Evolutionary conservation across 2,888 invertebrate genomes (phyloP), one percentile per base, ranked within the genome.

Genomic region (Spodoptera littoralis): DNA sequence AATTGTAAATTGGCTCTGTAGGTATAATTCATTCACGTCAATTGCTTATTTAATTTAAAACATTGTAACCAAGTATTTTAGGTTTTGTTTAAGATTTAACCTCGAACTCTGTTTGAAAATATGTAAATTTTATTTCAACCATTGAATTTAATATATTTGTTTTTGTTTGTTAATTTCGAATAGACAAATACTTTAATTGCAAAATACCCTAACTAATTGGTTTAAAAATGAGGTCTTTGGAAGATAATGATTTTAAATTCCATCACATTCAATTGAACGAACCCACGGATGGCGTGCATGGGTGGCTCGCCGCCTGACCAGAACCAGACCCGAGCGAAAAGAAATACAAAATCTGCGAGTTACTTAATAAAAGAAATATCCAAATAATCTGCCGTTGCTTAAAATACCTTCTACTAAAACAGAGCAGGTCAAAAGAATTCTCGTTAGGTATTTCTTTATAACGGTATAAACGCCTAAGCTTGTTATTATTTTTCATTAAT

Each of bases 11-110:
- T 42, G 27, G 12, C 22, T 30, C n/a, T 5, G 4, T 22, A 36
- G 36, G 9, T 9, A 36, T 1, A 36, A 42, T 11, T 67, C 9
- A 56, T 65, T 65, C 4, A 44, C 27, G 59, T 50, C 13, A 49
- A 67, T 46, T 57, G 11, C 27, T 13, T 4, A 30, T 22, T 30
- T 51, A 27, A 50, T 60, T 43, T 53, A 24, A 4, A 48, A 24
- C 13, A 11, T 13, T 51, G 12, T 13, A 45, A 24, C 13, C 13
- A 30, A 11, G 1, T n/a, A 43, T 11, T 9, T 5, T 27, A 41
- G 1, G 9, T 36, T 36, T 36, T 36, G n/a, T 11, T 30, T 6
- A 30, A 30, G 30, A 6, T 18, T 42, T 8, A 45, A 24, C 22
- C 22, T n/a, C 18, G 43, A 41, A 45, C 27, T 27, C 27, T 0